A percentile compares a stretch with the other conserved stretches of the same genome.
Conservation (phyloP, 1,140 invertebrate genomes). For the Ooceraea biroi region DNA sequence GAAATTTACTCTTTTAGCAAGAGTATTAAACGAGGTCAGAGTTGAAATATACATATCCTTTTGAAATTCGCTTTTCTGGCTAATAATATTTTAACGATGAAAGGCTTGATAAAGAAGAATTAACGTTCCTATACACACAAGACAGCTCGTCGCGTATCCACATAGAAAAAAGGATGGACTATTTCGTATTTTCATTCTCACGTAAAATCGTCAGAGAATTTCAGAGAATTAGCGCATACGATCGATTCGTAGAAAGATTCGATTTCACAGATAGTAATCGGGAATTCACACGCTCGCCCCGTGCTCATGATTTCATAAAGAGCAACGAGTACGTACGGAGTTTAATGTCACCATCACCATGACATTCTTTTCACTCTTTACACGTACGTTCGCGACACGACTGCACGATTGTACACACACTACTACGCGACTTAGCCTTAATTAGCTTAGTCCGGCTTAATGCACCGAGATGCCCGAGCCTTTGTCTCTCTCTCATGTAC, state of each 20-base stretch:
- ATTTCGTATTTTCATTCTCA: neutral
- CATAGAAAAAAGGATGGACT: neutral
- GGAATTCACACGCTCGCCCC: constrained; percentile 51
- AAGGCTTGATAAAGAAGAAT: neutral
- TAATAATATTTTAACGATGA: neutral
- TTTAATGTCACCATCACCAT: constrained; percentile 50
- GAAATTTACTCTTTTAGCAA: neutral
- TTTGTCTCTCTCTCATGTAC: constrained; percentile 71
- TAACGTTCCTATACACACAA: neutral
- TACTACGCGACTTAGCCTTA: constrained; percentile 75
- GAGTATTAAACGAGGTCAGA: constrained; percentile 3
- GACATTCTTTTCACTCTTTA: constrained; percentile 36
- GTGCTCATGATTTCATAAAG: constrained; percentile 64
- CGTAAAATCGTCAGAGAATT: constrained; percentile 24
- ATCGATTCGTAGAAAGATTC: neutral
- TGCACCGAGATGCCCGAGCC: constrained; percentile 71
- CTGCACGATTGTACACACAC: constrained; percentile 47
- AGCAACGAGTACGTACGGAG: constrained; percentile 45
- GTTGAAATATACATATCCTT: neutral
- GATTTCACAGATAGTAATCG: constrained; percentile 62
- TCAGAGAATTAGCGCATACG: constrained; percentile 7
- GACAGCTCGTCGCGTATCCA: too few species aligned
- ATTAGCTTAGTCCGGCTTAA: constrained; percentile 77
- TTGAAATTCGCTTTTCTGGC: neutral
- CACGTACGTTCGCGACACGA: constrained; percentile 18